Base-by-base conservation (phyloP, 2,888 invertebrate species). In the Augiades crinisus region DNA sequence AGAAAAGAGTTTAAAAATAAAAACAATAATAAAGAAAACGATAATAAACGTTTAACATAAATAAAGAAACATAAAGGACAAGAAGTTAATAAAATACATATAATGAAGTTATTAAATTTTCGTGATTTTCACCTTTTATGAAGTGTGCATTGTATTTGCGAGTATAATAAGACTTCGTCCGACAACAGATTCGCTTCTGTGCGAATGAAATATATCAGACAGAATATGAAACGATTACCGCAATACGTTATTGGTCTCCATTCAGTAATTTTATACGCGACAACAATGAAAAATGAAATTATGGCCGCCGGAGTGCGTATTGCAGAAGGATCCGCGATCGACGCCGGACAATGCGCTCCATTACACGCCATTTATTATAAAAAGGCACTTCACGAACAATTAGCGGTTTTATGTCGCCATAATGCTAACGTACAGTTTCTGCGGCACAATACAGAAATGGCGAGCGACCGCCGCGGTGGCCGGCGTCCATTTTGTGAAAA, bases 401-500 rank as follows among this genome's bases (percentile, higher is more conserved):
- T 80, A 81, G 79, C 64, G 78, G 80, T 75, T 79, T 76, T 69
- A 72, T 73, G 67, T 64, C 64, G 65, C 64, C 65, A 65, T 71
- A 75, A 77, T 64, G 68, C 64, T 65, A 61, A 62, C 66, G 66
- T 72, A 65, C 67, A 64, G 68, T 64, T 66, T 59, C 60, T 57
- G 63, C 57, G 54, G 51, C 64, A 75, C 72, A 72, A 73, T 69
- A 68, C 66, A 67, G 70, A 72, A 72, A 70, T 75, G 72, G 72
- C 74, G 72, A 58, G 54, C 53, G 57, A 53, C 53, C 55, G 56
- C 64, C 59, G 58, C 67, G 63, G 49, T 49, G 41, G 49, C 60
- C 70, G 58, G 57, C 59, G 58, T 75, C 82, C 81, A 78, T 82
- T 83, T 79, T 77, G 78, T 64, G 70, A 71, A 62, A 81, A 84